A percentile compares a stretch with the other conserved stretches of the same genome.
Conservation (phyloP, 1,140 invertebrate genomes). For the Diprion similis region DNA sequence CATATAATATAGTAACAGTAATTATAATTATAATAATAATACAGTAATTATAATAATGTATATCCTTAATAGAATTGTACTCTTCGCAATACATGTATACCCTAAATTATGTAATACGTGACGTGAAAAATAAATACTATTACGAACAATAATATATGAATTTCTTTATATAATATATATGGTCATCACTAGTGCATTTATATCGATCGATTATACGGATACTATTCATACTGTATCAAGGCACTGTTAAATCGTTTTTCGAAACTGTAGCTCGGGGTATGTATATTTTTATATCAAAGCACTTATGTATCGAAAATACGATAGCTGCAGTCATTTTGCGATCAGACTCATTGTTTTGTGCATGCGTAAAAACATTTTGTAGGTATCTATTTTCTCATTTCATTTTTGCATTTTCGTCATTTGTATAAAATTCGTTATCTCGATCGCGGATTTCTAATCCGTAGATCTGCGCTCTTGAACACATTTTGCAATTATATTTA, state of each 20-base stretch:
- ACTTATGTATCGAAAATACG: too few relatives aligned
- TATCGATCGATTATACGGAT: not conserved
- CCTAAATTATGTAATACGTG: not conserved
- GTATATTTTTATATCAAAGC: not conserved
- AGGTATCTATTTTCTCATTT: too few relatives aligned
- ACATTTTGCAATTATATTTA: too few relatives aligned
- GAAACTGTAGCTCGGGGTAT: not conserved
- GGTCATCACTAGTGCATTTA: not conserved
- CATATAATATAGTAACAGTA: too few relatives aligned
- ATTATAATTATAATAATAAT: too few relatives aligned
- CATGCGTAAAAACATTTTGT: too few relatives aligned
- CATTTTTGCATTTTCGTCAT: too few relatives aligned
- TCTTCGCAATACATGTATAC: not conserved
- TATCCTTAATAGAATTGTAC: constrained; percentile 1
- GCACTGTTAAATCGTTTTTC: not conserved
- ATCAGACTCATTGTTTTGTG: not conserved
- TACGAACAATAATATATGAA: not conserved
- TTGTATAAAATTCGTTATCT: too few relatives aligned
- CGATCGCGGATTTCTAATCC: too few relatives aligned
- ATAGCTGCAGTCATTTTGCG: not conserved
- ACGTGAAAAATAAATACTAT: not conserved
- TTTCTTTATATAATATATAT: not conserved
- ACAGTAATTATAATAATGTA: not conserved
- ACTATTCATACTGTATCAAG: not conserved
- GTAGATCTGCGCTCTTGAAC: too few relatives aligned